Percentiles rank a stretch among this genome's conserved stretches.
Evolutionary conservation across 2,888 invertebrate species (phyloP).

Genomic region (Apoderus coryli): DNA sequence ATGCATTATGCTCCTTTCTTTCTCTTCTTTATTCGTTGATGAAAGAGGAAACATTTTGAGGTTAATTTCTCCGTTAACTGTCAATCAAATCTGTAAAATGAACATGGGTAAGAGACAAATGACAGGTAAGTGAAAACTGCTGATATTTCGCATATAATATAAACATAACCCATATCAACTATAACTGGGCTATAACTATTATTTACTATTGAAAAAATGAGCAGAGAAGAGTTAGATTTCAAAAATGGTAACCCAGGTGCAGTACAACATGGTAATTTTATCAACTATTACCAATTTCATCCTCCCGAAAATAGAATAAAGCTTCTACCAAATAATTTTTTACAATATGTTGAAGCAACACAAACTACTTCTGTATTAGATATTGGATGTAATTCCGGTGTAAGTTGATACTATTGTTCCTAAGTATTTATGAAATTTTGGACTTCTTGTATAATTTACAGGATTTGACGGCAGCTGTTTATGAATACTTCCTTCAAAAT

Average conservation of each 20-base stretch:
- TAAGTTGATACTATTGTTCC: constrained; percentile 30
- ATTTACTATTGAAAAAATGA: neutral
- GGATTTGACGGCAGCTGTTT: constrained; percentile 50
- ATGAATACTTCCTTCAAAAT: constrained; percentile 36
- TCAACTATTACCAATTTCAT: constrained; percentile 76
- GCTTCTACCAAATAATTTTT: constrained; percentile 42
- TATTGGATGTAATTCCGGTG: constrained; percentile 69
- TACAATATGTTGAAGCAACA: constrained; percentile 21
- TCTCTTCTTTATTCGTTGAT: too few species aligned
- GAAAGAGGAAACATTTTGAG: too few species aligned
- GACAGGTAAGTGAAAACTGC: too few species aligned
- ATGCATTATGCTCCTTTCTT: too few species aligned
- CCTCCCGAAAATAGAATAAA: constrained; percentile 50
- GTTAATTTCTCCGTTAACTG: too few species aligned
- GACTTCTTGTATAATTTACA: too few species aligned
- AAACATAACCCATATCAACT: neutral
- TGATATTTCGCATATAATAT: neutral
- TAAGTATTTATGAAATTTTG: too few species aligned
- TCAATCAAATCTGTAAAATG: too few species aligned
- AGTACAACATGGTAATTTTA: constrained; percentile 68
- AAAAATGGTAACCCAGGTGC: constrained; percentile 57
- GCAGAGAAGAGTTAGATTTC: constrained; percentile 24
- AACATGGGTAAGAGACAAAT: too few species aligned
- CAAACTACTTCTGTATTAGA: constrained; percentile 28
- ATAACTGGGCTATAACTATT: too few species aligned